Evolutionary conservation across 2,888 invertebrate species (phyloP).

Genomic region (Leptinotarsa tumamoca): DNA sequence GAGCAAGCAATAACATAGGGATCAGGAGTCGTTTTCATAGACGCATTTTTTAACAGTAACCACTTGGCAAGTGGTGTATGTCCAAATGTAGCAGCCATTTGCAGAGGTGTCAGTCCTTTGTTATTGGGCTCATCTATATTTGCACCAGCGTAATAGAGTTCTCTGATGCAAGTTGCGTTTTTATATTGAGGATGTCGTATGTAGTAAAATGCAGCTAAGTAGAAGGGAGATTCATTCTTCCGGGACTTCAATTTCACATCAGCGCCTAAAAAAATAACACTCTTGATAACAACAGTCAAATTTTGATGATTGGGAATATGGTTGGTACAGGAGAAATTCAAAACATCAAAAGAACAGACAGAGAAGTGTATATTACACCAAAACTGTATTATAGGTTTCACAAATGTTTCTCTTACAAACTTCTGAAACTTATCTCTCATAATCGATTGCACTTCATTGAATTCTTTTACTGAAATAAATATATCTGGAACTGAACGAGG

Average conservation of each 20-base stretch:
- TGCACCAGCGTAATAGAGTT: conserved; percentile 59
- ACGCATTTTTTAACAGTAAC: conserved; percentile 57
- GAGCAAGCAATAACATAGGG: conserved; percentile 55
- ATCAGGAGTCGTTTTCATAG: conserved; percentile 44
- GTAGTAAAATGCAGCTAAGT: conserved; percentile 57
- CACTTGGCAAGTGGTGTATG: conserved; percentile 57
- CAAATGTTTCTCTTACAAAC: too few relatives aligned
- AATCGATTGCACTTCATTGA: too few relatives aligned
- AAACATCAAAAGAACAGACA: too few relatives aligned
- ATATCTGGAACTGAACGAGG: not conserved
- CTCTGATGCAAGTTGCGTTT: conserved; percentile 59
- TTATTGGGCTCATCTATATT: conserved; percentile 57
- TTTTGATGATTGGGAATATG: not conserved
- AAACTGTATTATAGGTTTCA: too few relatives aligned
- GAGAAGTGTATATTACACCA: too few relatives aligned
- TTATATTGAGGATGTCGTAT: conserved; percentile 52
- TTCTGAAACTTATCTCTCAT: too few relatives aligned
- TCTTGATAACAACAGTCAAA: not conserved
- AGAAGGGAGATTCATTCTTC: conserved; percentile 57
- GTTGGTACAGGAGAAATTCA: not conserved
- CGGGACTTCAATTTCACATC: conserved; percentile 53
- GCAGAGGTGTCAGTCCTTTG: conserved; percentile 57
- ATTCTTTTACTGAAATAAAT: too few relatives aligned
- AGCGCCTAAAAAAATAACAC: conserved; percentile 49
- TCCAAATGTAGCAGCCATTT: conserved; percentile 60